Conservation (phyloP, 2,797 vertebrate genomes). For the Oreortyx pictus region DNA sequence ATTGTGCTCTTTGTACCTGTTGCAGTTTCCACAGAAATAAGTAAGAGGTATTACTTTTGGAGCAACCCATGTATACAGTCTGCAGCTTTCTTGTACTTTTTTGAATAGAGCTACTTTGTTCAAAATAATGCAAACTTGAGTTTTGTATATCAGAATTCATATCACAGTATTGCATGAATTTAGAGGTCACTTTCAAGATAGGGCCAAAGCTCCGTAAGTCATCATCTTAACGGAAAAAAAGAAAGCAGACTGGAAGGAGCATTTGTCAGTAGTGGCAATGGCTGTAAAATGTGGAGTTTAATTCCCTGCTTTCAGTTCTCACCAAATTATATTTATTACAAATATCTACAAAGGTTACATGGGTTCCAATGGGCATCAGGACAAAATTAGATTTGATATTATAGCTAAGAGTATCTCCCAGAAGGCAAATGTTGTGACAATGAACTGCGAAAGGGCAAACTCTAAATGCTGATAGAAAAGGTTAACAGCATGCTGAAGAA, state of each 20-base stretch:
- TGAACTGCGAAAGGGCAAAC: conserved; percentile 52
- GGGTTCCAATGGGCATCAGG: conserved; percentile 33
- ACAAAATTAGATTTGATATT: conserved; percentile 61
- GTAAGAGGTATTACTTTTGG: too few relatives aligned
- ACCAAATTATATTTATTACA: conserved; percentile 45
- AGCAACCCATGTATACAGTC: neutral
- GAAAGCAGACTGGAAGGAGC: neutral
- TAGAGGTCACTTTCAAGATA: neutral
- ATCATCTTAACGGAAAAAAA: neutral
- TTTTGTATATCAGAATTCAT: neutral
- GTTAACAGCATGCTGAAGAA: conserved; percentile 42
- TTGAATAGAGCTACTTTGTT: neutral
- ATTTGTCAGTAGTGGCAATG: neutral
- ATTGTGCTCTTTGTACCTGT: too few relatives aligned
- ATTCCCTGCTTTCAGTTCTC: neutral
- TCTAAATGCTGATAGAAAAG: conserved; percentile 60
- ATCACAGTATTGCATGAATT: neutral
- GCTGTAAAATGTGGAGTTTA: conserved; percentile 3
- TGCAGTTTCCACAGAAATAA: too few relatives aligned
- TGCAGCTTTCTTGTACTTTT: neutral
- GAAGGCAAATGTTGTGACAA: conserved; percentile 64
- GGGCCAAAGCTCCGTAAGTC: neutral
- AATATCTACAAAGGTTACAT: conserved; percentile 41
- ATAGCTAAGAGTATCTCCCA: conserved; percentile 1
- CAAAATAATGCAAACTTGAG: neutral